Percentiles rank a stretch among this genome's conserved stretches.
These are phyloP conservation scores for Pseudorasbora parva DNA, from an alignment of 2,113 vertebrate species.

Conservation along the genomic window DNA sequence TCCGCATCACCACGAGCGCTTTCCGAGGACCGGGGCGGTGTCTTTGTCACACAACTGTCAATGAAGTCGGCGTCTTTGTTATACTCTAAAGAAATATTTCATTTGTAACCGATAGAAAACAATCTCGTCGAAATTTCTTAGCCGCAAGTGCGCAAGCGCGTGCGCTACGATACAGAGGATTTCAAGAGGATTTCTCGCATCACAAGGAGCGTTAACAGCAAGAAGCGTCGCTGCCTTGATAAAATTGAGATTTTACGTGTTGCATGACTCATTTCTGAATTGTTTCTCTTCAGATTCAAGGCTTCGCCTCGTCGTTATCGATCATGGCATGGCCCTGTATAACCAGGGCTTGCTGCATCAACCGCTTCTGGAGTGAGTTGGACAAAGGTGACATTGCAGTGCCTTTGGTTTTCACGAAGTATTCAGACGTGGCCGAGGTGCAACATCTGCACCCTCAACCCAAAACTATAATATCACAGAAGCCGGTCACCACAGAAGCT, in stretches of 20 bases:
- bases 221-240: background rate
- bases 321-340: slow-evolving; percentile 97
- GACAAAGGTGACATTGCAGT: slow-evolving; percentile 97
- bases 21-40: slow-evolving; percentile 73
- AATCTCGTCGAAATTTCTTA: background rate
- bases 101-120: background rate
- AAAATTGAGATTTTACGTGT: too few species aligned
- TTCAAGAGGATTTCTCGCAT: background rate
- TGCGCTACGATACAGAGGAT: background rate
- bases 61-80: slow-evolving; percentile 12
- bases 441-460: slow-evolving; percentile 75
- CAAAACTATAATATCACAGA: slow-evolving; percentile 65
- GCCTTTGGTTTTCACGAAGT: slow-evolving; percentile 93
- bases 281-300: slow-evolving; percentile 18
- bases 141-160: slow-evolving; percentile 4
- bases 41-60: slow-evolving; percentile 63
- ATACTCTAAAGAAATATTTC: background rate
- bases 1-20: slow-evolving; percentile 60
- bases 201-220: background rate
- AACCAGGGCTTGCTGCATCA: slow-evolving; percentile 96
- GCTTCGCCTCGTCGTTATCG: slow-evolving; percentile 38
- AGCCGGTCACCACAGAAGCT: slow-evolving; percentile 80
- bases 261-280: background rate
- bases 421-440: slow-evolving; percentile 90
- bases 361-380: slow-evolving; percentile 95